phyloP scores from a whole-genome alignment of 2,797 vertebrate genomes.

The Anableps anableps region DNA sequence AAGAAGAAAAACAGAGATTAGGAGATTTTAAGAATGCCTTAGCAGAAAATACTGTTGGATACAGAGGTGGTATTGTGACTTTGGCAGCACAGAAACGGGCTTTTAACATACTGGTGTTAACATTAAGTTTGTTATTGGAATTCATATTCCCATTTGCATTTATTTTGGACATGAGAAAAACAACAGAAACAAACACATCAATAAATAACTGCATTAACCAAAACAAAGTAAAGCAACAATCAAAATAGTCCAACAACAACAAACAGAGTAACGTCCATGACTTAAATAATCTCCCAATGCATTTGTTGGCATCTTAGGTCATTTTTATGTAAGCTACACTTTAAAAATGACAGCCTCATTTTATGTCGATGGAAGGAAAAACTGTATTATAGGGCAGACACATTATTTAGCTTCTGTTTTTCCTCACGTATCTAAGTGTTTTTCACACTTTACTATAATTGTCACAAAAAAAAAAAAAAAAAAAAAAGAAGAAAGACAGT shows the following conservation, averaged over 20 bases:
- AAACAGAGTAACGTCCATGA: no score
- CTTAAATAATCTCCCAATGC: not conserved
- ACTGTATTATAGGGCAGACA: no score
- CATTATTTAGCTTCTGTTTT: no score
- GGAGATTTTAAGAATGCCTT: conserved; percentile 17
- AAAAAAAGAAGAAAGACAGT: not conserved
- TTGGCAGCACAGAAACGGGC: not conserved
- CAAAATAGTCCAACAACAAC: no score
- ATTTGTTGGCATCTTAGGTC: not conserved
- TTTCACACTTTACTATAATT: not conserved
- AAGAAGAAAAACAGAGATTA: conserved; percentile 24
- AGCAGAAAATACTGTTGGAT: not conserved
- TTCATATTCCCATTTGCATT: not conserved
- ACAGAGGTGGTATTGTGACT: not conserved
- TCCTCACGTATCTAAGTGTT: not conserved
- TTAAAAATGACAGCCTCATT: no score
- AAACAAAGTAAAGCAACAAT: no score
- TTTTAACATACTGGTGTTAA: not conserved
- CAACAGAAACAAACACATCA: no score
- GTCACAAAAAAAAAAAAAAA: not conserved
- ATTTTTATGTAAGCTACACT: not conserved
- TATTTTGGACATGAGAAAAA: no score
- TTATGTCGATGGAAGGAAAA: no score
- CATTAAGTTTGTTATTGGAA: not conserved
- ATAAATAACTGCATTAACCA: no score